These are phyloP conservation scores for Mesembrinibis cayennensis DNA, from an alignment of 2,113 vertebrate genomes.

Conservation along the genomic window DNA sequence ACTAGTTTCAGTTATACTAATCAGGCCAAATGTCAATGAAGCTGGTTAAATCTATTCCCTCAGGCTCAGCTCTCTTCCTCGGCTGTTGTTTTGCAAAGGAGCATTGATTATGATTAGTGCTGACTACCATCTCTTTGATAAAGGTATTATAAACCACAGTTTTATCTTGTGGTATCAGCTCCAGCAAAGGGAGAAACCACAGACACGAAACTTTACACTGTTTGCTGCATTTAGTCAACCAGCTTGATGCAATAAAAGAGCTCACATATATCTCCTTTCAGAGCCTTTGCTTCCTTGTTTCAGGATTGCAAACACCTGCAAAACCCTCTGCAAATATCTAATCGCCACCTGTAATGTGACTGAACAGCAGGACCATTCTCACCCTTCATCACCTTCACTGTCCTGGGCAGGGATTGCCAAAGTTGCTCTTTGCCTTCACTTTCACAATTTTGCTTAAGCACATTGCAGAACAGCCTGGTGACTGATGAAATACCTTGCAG, in stretches of 20 bases:
- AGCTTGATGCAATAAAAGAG: neutral
- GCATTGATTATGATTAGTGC: neutral
- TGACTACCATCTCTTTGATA: neutral
- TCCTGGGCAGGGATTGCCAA: slow-evolving; percentile 40
- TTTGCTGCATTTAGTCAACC: neutral
- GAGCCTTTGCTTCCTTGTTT: neutral
- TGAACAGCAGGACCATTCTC: neutral
- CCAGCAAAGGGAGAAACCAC: neutral
- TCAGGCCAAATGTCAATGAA: neutral
- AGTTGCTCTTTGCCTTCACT: slow-evolving; percentile 68
- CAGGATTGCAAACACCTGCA: slow-evolving; percentile 6
- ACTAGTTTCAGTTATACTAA: neutral
- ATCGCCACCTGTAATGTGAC: neutral
- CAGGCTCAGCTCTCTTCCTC: neutral
- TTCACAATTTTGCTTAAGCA: slow-evolving; percentile 41
- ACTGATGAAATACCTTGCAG: slow-evolving; percentile 60
- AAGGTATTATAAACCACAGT: neutral
- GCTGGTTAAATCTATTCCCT: neutral
- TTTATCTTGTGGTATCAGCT: slow-evolving; percentile 9
- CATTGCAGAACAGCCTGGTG: slow-evolving; percentile 43
- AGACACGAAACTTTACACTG: neutral
- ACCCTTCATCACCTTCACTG: neutral
- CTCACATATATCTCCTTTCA: neutral
- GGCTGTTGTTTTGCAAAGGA: neutral
- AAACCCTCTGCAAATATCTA: slow-evolving; percentile 21